These are phyloP conservation scores for Malurus splendens DNA, from an alignment of 2,797 vertebrate species.

Conservation along the genomic window DNA sequence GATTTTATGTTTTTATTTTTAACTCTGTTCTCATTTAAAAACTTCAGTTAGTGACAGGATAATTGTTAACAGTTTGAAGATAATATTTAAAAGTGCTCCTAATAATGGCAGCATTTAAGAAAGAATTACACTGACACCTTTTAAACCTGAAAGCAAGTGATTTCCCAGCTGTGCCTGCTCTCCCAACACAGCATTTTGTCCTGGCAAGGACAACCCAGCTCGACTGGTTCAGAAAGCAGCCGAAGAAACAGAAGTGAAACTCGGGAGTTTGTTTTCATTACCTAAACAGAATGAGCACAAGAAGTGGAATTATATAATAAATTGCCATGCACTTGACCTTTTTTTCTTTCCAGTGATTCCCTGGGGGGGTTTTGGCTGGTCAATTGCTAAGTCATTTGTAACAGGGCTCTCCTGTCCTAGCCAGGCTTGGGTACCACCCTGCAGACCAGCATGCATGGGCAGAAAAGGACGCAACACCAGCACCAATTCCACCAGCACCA, in stretches of 20 bases:
- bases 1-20: not conserved
- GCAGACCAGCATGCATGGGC: not conserved
- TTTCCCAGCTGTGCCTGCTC: not conserved
- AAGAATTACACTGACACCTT: not conserved
- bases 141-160: not conserved
- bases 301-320: not conserved
- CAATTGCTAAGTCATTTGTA: not conserved
- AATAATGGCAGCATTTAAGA: not conserved
- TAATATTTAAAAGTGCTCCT: not conserved
- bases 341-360: not conserved
- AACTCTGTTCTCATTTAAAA: not conserved
- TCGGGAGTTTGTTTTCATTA: not conserved
- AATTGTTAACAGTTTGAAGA: not conserved
- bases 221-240: not conserved
- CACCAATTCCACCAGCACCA: not conserved
- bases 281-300: not conserved
- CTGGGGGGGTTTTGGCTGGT: rapidly evolving
- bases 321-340: not conserved
- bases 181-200: not conserved
- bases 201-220: not conserved
- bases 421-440: not conserved
- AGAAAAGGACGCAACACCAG: not conserved
- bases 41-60: not conserved
- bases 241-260: conserved; percentile 25
- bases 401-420: not conserved